These are phyloP conservation scores for Hemistola chrysoprasaria DNA, from an alignment of 2,888 invertebrate species.

Conservation along the genomic window DNA sequence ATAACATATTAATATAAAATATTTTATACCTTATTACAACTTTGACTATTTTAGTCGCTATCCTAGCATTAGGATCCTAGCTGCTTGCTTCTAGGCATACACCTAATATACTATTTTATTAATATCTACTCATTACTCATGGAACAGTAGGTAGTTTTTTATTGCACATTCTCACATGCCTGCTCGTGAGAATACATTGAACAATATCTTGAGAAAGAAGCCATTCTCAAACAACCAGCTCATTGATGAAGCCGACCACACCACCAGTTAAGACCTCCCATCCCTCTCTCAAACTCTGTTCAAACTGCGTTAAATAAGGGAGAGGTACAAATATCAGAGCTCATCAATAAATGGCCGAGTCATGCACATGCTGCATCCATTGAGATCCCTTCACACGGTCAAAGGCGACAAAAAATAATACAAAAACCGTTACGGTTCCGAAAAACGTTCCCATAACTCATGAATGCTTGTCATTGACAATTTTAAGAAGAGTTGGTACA, in stretches of 20 bases:
- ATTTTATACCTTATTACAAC: too few relatives aligned
- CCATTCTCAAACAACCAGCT: slow-evolving; percentile 64
- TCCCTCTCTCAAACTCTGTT: slow-evolving; percentile 32
- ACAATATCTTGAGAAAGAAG: slow-evolving; percentile 60
- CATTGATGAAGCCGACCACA: slow-evolving; percentile 63
- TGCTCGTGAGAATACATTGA: slow-evolving; percentile 66
- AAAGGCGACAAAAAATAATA: slow-evolving; percentile 78
- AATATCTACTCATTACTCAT: too few relatives aligned
- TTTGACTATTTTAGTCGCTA: too few relatives aligned
- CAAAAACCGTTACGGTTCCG: slow-evolving; percentile 79
- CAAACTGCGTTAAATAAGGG: neutral
- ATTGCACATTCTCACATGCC: slow-evolving; percentile 45
- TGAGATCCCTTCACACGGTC: slow-evolving; percentile 79
- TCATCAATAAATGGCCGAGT: slow-evolving; percentile 48
- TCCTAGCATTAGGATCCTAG: too few relatives aligned
- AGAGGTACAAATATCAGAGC: slow-evolving; percentile 29
- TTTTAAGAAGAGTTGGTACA: slow-evolving; percentile 38
- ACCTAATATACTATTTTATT: too few relatives aligned
- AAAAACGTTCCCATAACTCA: slow-evolving; percentile 75
- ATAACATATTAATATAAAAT: too few relatives aligned
- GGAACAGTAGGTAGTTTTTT: too few relatives aligned
- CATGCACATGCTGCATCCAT: slow-evolving; percentile 72
- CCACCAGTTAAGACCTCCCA: slow-evolving; percentile 47
- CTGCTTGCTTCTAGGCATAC: too few relatives aligned
- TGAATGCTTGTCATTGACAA: slow-evolving; percentile 77